Base-by-base conservation (phyloP, 2,888 invertebrate genomes). In the Calephelis perditalis region DNA sequence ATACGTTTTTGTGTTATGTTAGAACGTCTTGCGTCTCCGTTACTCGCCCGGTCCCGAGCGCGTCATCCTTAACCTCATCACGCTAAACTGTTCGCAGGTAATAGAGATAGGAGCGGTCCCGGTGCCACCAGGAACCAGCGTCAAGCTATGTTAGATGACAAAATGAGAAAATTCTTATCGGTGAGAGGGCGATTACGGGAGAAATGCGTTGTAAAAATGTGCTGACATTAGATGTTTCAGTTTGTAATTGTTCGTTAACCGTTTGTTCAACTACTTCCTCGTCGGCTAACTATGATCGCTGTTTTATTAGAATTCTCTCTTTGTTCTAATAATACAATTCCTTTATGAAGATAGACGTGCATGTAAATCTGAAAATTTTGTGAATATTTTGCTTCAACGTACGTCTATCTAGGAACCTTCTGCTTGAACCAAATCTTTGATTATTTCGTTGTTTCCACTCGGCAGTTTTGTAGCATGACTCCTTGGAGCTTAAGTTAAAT, bases 131-230 rank as follows among this genome's bases (percentile, higher is more conserved):
- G 93, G 85, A 92, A 94, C 88, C 95, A 95, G 92, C 95, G 95
- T 78, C 95, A 95, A 86, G 96, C 96, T 89, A 95, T 96, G 88
- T 94, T 97, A 91, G 96, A 96, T 88, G 96, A 96, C 92, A 96
- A 96, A 94, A 97, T 97, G 92, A 95, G 96, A 94, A 96, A 96
- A 89, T 97, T 97, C 91, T 92, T 97, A 92, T 96, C 96, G 96
- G 97, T 97, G 95, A 93, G 93, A 86, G 80, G 82, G 77, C 80
- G 81, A 62, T 60, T 65, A 64, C 66, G 76, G 81, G 82, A 78
- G 74, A 71, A 72, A 71, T 78, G 81, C 83, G 82, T 82, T 84
- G 84, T 86, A 82, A 78, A 40, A 77, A 79, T 78, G 79, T 81
- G 85, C 84, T 85, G 74, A 74, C 78, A 75, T 76, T 74, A 84